Evolutionary conservation across 2,113 vertebrate species (phyloP).

Genomic region (Atractosteus spatula): DNA sequence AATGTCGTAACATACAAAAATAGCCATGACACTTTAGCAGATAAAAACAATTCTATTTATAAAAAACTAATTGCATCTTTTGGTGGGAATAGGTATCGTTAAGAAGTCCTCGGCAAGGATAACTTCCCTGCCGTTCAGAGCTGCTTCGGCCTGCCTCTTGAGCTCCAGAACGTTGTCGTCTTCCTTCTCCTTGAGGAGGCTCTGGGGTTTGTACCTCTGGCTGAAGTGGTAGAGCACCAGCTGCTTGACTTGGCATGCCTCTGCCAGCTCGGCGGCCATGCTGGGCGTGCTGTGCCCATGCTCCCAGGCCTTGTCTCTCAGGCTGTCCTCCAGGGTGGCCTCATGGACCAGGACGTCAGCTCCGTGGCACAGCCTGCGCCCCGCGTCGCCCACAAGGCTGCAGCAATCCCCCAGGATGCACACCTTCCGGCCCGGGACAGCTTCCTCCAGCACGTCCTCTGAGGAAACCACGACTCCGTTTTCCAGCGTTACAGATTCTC

Average conservation of each 20-base stretch:
- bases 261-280: slow-evolving; percentile 76
- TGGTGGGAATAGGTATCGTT: slow-evolving; percentile 69
- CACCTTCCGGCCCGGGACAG: slow-evolving; percentile 79
- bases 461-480: slow-evolving; percentile 63
- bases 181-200: slow-evolving; percentile 52
- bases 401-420: slow-evolving; percentile 87
- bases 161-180: slow-evolving; percentile 56
- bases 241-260: slow-evolving; percentile 51
- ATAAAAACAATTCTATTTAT: background rate
- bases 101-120: slow-evolving; percentile 86
- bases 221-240: slow-evolving; percentile 88
- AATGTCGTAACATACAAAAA: too few relatives aligned
- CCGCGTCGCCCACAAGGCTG: slow-evolving; percentile 60
- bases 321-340: slow-evolving; percentile 78
- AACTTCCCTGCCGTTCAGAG: slow-evolving; percentile 66
- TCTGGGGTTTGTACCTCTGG: slow-evolving; percentile 78
- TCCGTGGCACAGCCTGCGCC: slow-evolving; percentile 56
- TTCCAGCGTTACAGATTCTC: slow-evolving; percentile 66
- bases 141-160: slow-evolving; percentile 70
- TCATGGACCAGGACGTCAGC: slow-evolving; percentile 87
- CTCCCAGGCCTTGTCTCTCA: slow-evolving; percentile 78
- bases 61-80: slow-evolving; percentile 29
- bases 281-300: slow-evolving; percentile 84
- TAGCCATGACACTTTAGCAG: too few relatives aligned
- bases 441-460: slow-evolving; percentile 66